phyloP scores from a whole-genome alignment of 2,113 vertebrate species.

The Dinomys branickii region DNA sequence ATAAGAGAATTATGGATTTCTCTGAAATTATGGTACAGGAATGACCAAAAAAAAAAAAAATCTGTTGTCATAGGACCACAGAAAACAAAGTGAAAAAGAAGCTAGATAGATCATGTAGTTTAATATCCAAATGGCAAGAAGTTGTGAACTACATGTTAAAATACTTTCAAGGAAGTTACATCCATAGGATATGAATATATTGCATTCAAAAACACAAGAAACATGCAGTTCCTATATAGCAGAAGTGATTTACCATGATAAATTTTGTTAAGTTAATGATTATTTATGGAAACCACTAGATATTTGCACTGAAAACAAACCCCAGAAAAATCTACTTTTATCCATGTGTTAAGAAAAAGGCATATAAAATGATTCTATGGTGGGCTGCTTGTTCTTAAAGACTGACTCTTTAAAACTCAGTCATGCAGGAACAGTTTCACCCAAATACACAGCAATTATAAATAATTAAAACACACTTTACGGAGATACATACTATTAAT shows the following conservation, averaged over 20 bases:
- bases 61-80: background rate
- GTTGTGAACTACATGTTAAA: background rate
- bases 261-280: background rate
- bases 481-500: conserved; percentile 20
- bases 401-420: conserved; percentile 15
- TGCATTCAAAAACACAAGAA: background rate
- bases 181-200: background rate
- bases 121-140: background rate
- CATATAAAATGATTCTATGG: background rate
- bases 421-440: conserved; percentile 32
- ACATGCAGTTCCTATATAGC: background rate
- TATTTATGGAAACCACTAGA: background rate
- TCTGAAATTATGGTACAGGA: background rate
- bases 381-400: background rate
- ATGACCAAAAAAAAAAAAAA: background rate
- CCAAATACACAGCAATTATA: conserved; percentile 48
- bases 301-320: conserved; percentile 48
- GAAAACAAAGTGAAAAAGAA: conserved; percentile 37
- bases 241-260: conserved; percentile 25
- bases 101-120: background rate
- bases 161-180: background rate
- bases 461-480: conserved; percentile 39
- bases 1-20: background rate
- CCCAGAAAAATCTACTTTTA: conserved; percentile 21
- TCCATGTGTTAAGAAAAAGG: background rate